Evolutionary conservation across 2,797 vertebrate genomes (phyloP), one percentile per base, ranked within the genome.

Genomic region (Gymnoscopelus braueri): DNA sequence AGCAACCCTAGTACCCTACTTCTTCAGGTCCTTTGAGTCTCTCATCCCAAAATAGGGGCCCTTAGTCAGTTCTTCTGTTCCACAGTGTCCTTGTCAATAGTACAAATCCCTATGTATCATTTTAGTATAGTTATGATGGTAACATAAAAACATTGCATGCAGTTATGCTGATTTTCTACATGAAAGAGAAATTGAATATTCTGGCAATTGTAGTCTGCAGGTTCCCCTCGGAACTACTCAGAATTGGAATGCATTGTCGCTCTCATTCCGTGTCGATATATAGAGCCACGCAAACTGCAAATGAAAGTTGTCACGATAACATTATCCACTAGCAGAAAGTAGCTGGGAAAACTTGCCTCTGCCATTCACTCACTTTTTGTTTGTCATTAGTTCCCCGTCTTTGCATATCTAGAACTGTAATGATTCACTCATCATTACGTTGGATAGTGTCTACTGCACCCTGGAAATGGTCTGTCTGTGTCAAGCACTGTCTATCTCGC

Each of bases 331-430:
- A 35, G 47, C 60, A 47, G 68, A 44, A 49, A 63, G 48, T 78
- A 72, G 65, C 78, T 64, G 65, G 69, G 65, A 57, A 35, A 13
- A 71, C 84, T 72, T 73, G 60, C 63, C 26, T 62, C 75, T 62
- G 74, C 72, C 87, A 65, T 69, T 84, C 78, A 67, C 63, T 72
- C 69, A 29, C 65, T 53, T 70, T 61, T 80, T 69, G 75, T 44
- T 44, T 44, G 74, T 85, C 84, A 85, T 88, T 87, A 90, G 75
- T 73, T 90, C 78, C 76, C 86, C 76, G 64, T 82, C 69, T 80
- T 72, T 69, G 70, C 80, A 79, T 84, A 82, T 85, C 73, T 51
- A 66, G 70, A 63, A 14, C 60, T 15, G 4, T 47, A 61, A 24
- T 44, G 23, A 63, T 70, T 86, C 87, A 73, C 83, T 87, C 84